A percentile compares a stretch with the other conserved stretches of the same genome.
These are phyloP conservation scores for Pungitius pungitius DNA, from an alignment of 2,113 vertebrate genomes.

Conservation along the genomic window DNA sequence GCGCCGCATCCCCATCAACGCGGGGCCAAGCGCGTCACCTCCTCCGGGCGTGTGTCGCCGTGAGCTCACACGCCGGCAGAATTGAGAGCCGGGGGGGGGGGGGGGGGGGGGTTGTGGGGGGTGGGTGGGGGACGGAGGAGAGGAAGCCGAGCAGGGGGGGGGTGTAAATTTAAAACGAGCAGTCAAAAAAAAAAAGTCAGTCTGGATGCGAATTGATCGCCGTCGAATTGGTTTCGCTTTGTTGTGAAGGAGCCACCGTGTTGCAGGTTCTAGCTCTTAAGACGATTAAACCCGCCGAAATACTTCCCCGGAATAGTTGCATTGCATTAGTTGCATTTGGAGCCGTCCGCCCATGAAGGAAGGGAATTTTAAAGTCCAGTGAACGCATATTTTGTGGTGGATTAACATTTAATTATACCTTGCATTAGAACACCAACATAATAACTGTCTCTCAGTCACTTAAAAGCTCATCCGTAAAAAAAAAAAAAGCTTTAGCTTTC, in stretches of 20 bases:
- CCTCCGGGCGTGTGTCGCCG: slow-evolving; percentile 18
- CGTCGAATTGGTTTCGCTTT: not conserved
- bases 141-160: slow-evolving; percentile 18
- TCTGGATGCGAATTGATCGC: not conserved
- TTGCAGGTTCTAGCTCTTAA: slow-evolving; percentile 1
- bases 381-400: slow-evolving; percentile 18
- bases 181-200: not conserved
- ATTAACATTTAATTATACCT: slow-evolving; percentile 64
- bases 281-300: not conserved
- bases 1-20: slow-evolving; percentile 34
- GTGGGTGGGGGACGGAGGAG: slow-evolving; percentile 42
- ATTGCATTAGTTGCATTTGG: slow-evolving; percentile 2
- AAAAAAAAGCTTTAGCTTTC: slow-evolving; percentile 32
- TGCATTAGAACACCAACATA: slow-evolving; percentile 35
- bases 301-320: slow-evolving; percentile 10
- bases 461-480: slow-evolving; percentile 25
- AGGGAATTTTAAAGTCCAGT: slow-evolving; percentile 14
- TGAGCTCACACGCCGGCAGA: slow-evolving; percentile 30
- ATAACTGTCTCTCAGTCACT: slow-evolving; percentile 37
- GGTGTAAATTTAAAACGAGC: slow-evolving; percentile 33
- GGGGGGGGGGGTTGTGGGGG: too few relatives aligned
- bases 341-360: slow-evolving; percentile 13
- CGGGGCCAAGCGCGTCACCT: slow-evolving; percentile 28
- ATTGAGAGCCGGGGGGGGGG: too few relatives aligned
- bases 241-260: not conserved